These are phyloP conservation scores for Emydocephalus ijimae DNA, from an alignment of 2,113 vertebrate species.

Conservation along the genomic window DNA sequence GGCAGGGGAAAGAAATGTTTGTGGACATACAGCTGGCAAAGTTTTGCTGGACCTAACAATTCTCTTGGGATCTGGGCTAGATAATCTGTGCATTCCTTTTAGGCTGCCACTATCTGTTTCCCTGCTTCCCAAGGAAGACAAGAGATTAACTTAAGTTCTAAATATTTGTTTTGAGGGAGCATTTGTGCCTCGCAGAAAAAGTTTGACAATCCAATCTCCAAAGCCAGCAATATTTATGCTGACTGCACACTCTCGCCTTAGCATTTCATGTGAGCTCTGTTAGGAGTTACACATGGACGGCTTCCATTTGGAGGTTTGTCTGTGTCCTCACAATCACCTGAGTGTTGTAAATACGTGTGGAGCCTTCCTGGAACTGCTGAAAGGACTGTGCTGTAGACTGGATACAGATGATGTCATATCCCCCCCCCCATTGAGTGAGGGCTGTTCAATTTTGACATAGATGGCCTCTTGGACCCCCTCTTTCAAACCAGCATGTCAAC, in stretches of 20 bases:
- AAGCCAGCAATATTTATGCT: not conserved
- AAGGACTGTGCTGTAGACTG: too few relatives aligned
- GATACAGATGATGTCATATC: too few relatives aligned
- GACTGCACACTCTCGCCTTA: not conserved
- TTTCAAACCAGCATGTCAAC: too few relatives aligned
- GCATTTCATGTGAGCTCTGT: not conserved
- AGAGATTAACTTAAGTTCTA: not conserved
- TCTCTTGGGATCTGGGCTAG: slow-evolving; percentile 8
- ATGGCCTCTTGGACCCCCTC: too few relatives aligned
- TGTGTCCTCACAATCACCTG: too few relatives aligned
- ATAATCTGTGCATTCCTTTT: slow-evolving; percentile 16
- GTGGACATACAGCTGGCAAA: slow-evolving; percentile 3
- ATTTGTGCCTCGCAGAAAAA: not conserved
- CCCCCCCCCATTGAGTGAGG: too few relatives aligned
- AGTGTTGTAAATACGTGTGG: too few relatives aligned
- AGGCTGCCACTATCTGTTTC: not conserved
- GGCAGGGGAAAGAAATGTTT: not conserved
- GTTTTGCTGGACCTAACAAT: slow-evolving; percentile 2
- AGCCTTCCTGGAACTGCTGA: too few relatives aligned
- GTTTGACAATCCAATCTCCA: not conserved
- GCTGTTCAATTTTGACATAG: too few relatives aligned
- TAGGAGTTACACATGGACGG: not conserved
- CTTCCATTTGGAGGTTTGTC: not conserved
- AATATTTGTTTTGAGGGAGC: not conserved
- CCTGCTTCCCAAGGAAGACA: not conserved